Percentiles rank a stretch among this genome's conserved stretches.
phyloP scores from a whole-genome alignment of 1,140 invertebrate genomes.

The Lasioglossum albipes region DNA sequence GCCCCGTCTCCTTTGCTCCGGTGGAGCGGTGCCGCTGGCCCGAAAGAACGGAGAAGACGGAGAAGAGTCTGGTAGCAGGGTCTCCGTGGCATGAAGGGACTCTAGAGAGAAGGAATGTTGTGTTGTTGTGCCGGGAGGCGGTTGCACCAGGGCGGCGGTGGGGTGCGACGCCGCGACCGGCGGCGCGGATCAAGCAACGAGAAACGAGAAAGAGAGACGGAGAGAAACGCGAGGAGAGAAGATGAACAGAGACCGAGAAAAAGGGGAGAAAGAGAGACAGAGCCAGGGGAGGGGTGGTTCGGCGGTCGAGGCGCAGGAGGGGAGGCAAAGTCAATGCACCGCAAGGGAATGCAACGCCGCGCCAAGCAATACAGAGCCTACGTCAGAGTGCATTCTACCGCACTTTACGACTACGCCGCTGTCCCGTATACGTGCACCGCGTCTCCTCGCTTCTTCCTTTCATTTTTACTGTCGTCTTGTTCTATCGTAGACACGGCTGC shows the following conservation, averaged over 20 bases:
- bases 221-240: neutral
- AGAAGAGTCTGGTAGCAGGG: conserved; percentile 70
- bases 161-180: conserved; percentile 51
- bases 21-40: conserved; percentile 1
- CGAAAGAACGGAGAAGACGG: conserved; percentile 26
- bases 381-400: conserved; percentile 75
- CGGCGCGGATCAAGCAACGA: conserved; percentile 57
- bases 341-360: conserved; percentile 75
- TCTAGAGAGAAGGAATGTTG: conserved; percentile 76
- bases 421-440: conserved; percentile 25
- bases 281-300: conserved; percentile 30
- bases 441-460: neutral
- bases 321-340: conserved; percentile 76
- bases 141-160: conserved; percentile 64
- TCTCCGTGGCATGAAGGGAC: conserved; percentile 71
- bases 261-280: neutral
- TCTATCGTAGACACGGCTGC: conserved; percentile 2
- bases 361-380: conserved; percentile 69
- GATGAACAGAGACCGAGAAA: conserved; percentile 1
- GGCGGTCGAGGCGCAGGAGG: conserved; percentile 54
- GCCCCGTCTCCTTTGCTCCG: conserved; percentile 27
- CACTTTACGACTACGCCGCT: conserved; percentile 60
- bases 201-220: neutral
- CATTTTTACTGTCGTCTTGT: neutral
- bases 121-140: conserved; percentile 76